Conservation (phyloP, 1,140 invertebrate genomes). For the Drosophila tristis region DNA sequence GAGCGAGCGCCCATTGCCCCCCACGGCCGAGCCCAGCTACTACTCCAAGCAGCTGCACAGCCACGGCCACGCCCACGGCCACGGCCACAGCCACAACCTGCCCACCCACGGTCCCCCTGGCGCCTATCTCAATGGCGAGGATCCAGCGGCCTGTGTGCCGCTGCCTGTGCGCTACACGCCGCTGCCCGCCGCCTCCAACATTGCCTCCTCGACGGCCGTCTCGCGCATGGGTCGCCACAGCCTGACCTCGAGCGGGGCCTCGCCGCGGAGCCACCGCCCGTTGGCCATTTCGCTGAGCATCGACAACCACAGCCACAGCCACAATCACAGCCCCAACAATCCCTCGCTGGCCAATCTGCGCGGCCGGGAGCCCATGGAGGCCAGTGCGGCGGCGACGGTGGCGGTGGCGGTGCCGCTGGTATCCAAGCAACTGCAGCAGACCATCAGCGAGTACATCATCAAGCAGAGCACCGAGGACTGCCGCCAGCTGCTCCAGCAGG, state of each 20-base stretch:
- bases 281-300: constrained; percentile 74
- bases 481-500: constrained; percentile 86
- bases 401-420: constrained; percentile 22
- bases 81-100: not conserved
- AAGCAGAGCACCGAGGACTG: constrained; percentile 88
- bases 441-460: constrained; percentile 85
- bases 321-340: constrained; percentile 17
- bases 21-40: constrained; percentile 54
- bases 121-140: constrained; percentile 43
- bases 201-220: constrained; percentile 27
- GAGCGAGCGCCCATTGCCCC: constrained; percentile 56
- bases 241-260: constrained; percentile 35
- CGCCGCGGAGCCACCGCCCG: constrained; percentile 58
- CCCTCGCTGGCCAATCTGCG: constrained; percentile 63
- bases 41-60: constrained; percentile 52
- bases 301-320: constrained; percentile 35
- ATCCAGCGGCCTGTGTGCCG: constrained; percentile 7
- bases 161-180: constrained; percentile 64
- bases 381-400: constrained; percentile 17
- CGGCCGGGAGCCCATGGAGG: constrained; percentile 53
- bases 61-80: constrained; percentile 2
- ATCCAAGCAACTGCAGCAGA: constrained; percentile 68
- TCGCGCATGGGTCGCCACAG: constrained; percentile 59
- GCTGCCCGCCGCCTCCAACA: constrained; percentile 39
- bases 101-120: constrained; percentile 9